These are phyloP conservation scores for Brachionus calyciflorus DNA, from an alignment of 1,140 invertebrate species.

Conservation along the genomic window DNA sequence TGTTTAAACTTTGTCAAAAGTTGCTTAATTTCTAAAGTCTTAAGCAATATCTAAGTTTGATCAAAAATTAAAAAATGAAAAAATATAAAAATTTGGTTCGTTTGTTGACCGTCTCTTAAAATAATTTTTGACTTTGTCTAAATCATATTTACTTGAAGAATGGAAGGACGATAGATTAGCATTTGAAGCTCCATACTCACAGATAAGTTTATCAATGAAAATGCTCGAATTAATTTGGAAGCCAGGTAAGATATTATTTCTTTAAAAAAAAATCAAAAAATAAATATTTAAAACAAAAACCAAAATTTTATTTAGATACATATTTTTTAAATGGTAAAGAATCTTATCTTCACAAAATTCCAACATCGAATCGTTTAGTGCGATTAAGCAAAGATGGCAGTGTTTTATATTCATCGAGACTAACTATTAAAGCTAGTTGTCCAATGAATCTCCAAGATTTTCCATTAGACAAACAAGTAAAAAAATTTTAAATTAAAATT, in stretches of 20 bases:
- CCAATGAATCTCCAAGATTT: slow-evolving; percentile 87
- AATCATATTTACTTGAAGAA: slow-evolving; percentile 12
- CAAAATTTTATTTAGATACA: slow-evolving; percentile 50
- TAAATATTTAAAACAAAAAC: not conserved
- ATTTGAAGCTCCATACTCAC: slow-evolving; percentile 49
- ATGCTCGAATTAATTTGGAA: slow-evolving; percentile 50
- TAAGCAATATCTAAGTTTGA: too few relatives aligned
- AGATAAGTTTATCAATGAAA: slow-evolving; percentile 46
- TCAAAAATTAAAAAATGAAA: too few relatives aligned
- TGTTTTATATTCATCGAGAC: slow-evolving; percentile 56
- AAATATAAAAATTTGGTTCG: not conserved
- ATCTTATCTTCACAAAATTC: slow-evolving; percentile 60
- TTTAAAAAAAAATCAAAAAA: slow-evolving; percentile 45
- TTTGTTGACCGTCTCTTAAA: too few relatives aligned
- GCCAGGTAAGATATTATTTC: slow-evolving; percentile 50
- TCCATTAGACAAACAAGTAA: slow-evolving; percentile 59
- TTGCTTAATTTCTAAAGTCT: too few relatives aligned
- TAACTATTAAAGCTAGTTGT: slow-evolving; percentile 79
- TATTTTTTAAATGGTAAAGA: slow-evolving; percentile 61
- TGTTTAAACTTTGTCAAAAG: too few relatives aligned
- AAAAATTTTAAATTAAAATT: not conserved
- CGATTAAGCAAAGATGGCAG: slow-evolving; percentile 54
- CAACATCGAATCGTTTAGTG: slow-evolving; percentile 58
- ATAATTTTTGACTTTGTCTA: too few relatives aligned
- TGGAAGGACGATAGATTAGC: slow-evolving; percentile 54